Conservation (phyloP, 2,113 vertebrate species). For the Sula dactylatra region DNA sequence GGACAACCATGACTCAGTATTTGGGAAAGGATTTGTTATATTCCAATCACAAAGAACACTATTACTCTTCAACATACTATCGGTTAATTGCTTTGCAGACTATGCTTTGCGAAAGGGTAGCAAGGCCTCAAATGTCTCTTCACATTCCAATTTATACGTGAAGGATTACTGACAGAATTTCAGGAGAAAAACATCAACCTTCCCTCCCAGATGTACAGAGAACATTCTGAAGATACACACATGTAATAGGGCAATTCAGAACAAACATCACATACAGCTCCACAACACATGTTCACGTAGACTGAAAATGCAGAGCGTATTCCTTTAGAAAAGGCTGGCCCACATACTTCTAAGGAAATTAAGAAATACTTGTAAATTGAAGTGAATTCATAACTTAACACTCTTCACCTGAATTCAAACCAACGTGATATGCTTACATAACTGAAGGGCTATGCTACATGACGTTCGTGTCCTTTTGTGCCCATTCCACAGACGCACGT, state of each 20-base stretch:
- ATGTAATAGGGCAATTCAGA: not conserved
- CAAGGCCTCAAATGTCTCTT: not conserved
- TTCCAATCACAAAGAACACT: not conserved
- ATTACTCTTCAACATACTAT: not conserved
- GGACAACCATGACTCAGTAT: not conserved
- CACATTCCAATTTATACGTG: not conserved
- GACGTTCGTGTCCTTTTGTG: accelerated
- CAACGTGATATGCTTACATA: not conserved
- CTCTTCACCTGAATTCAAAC: not conserved
- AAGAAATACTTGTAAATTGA: not conserved
- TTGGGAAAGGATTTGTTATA: not conserved
- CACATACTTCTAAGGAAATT: not conserved
- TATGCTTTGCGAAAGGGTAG: not conserved
- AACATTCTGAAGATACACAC: not conserved
- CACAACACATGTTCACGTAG: not conserved
- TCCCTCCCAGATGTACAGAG: not conserved
- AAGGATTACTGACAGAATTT: not conserved
- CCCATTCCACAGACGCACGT: accelerated
- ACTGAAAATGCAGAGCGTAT: not conserved
- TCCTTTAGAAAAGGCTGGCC: not conserved
- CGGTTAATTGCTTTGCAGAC: not conserved
- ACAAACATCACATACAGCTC: not conserved
- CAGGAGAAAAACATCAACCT: not conserved
- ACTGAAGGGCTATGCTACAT: not conserved
- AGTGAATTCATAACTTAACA: not conserved